Percentiles rank a stretch among this genome's conserved stretches.
These are phyloP conservation scores for Drosophila watanabei DNA, from an alignment of 1,140 invertebrate genomes.

Conservation along the genomic window DNA sequence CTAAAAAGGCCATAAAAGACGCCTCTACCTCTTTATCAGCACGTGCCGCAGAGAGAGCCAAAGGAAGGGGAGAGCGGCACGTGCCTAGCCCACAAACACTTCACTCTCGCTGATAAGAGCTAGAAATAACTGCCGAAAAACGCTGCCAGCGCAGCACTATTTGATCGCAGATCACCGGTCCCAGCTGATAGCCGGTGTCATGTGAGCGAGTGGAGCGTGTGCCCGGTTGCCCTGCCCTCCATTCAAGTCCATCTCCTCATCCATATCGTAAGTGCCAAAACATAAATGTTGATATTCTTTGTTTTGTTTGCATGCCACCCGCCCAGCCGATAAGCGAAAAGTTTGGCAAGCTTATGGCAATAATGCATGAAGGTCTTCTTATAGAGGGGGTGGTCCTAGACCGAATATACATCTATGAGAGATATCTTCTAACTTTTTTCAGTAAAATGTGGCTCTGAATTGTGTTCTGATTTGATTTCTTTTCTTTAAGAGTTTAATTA, in stretches of 20 bases:
- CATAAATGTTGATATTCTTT: slow-evolving; percentile 62
- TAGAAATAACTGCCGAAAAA: slow-evolving; percentile 28
- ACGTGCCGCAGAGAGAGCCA: slow-evolving; percentile 11
- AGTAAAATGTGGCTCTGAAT: too few relatives aligned
- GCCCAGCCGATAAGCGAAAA: slow-evolving; percentile 37
- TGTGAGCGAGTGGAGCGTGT: slow-evolving; percentile 41
- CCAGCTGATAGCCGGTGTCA: slow-evolving; percentile 46
- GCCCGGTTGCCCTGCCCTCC: neutral
- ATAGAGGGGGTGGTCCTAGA: neutral
- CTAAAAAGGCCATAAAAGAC: neutral
- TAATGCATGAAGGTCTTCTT: neutral
- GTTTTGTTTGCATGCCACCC: slow-evolving; percentile 42
- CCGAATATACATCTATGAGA: neutral
- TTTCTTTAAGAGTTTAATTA: neutral
- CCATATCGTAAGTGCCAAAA: slow-evolving; percentile 55
- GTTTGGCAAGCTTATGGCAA: slow-evolving; percentile 24
- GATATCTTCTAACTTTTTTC: neutral
- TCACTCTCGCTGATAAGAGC: slow-evolving; percentile 28
- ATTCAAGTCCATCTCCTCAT: neutral
- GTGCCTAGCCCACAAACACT: slow-evolving; percentile 36
- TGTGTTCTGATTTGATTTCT: too few relatives aligned
- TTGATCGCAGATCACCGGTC: slow-evolving; percentile 46
- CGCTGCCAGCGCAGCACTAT: slow-evolving; percentile 21
- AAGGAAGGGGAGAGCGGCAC: slow-evolving; percentile 47
- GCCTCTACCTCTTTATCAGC: slow-evolving; percentile 8